Conservation (phyloP, 2,888 invertebrate species). For the Aquatica leii region DNA sequence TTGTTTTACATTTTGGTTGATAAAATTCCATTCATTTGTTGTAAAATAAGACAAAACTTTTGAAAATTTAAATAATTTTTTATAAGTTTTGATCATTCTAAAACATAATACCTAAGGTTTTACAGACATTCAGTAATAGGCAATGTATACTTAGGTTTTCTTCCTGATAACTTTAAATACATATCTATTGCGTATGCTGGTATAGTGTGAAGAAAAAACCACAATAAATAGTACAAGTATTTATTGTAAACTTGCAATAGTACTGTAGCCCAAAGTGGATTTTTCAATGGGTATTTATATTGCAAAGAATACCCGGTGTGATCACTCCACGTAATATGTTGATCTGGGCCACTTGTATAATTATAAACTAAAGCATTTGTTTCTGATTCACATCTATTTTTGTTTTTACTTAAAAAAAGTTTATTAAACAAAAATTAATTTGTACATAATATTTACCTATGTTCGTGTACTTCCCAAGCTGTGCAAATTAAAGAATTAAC, state of each 20-base stretch:
- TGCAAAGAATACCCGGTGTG: no score
- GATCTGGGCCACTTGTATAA: constrained; percentile 16
- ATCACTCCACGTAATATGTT: not conserved
- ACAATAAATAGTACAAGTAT: constrained; percentile 1
- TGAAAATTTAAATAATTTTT: constrained; percentile 42
- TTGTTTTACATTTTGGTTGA: constrained; percentile 40
- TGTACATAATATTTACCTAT: constrained; percentile 44
- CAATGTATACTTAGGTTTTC: constrained; percentile 34
- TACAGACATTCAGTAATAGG: no score
- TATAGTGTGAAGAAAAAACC: constrained; percentile 20
- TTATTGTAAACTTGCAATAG: not conserved
- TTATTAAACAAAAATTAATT: no score
- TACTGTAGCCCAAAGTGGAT: constrained; percentile 18
- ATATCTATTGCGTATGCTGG: constrained; percentile 22
- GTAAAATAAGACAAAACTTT: constrained; percentile 43
- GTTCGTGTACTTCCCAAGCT: constrained; percentile 53
- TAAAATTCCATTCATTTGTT: constrained; percentile 46
- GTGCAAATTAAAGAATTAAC: constrained; percentile 58
- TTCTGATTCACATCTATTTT: no score
- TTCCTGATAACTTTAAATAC: constrained; percentile 11
- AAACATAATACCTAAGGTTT: no score
- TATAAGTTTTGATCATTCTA: constrained; percentile 45
- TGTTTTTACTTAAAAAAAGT: not conserved
- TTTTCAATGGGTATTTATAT: constrained; percentile 7
- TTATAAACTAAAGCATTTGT: constrained; percentile 22